Evolutionary conservation across 1,140 invertebrate species (phyloP).

Genomic region (Nautilus pompilius): DNA sequence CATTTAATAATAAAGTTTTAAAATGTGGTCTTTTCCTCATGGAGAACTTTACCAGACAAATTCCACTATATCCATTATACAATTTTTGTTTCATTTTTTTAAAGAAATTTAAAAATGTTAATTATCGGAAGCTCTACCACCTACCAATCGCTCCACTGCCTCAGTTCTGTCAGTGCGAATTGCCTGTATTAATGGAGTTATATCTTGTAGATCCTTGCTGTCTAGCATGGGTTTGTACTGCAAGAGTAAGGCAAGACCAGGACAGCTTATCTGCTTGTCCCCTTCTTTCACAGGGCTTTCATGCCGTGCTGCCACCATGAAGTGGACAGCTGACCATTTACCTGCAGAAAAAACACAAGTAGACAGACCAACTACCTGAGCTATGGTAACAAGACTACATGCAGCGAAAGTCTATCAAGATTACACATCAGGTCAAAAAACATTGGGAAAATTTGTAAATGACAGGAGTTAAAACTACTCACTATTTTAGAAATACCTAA

Average conservation of each 20-base stretch:
- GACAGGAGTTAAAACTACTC: no score
- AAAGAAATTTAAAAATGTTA: constrained; percentile 10
- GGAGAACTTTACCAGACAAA: background rate
- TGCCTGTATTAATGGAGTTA: constrained; percentile 45
- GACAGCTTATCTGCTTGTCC: constrained; percentile 3
- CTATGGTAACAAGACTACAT: no score
- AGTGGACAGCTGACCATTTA: constrained; percentile 43
- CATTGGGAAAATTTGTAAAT: no score
- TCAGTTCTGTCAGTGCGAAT: constrained; percentile 29
- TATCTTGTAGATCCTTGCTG: constrained; percentile 30
- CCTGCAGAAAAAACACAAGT: constrained; percentile 36
- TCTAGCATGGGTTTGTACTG: constrained; percentile 45
- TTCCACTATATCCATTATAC: background rate
- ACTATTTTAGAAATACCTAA: no score
- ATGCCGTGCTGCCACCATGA: constrained; percentile 35
- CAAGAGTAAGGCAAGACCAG: constrained; percentile 41
- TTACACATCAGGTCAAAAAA: no score
- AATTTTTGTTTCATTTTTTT: no score
- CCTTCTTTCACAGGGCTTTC: constrained; percentile 6
- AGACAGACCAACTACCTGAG: no score
- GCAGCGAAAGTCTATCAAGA: no score
- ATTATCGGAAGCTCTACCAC: no score
- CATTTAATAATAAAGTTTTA: no score
- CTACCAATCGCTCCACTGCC: constrained; percentile 43
- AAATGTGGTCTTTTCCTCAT: no score